Base-by-base conservation (phyloP, 2,113 vertebrate species). In the Rhea pennata region DNA sequence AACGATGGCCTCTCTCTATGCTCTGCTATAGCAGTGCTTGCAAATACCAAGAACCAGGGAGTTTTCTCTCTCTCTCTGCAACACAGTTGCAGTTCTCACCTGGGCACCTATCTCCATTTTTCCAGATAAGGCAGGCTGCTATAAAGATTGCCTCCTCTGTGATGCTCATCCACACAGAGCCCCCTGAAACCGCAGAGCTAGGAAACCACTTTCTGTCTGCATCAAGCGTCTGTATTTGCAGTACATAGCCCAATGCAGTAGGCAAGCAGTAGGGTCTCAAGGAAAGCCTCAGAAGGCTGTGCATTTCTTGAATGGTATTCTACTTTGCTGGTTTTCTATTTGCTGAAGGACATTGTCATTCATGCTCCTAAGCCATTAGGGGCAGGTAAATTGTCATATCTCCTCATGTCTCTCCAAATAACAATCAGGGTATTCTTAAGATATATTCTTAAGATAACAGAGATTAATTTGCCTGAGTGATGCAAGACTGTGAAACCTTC, bases 401-500 rank as follows among this genome's bases (percentile, higher is more conserved):
- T 65, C 70, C 58, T 84, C 59, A 40, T 5, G 0, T 50, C 46
- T 75, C 73, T 86, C 10, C 9, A 88, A 92, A 61, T 53, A 94
- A 70, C 31, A 62, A 22, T 39, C 42, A 53, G 24, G 42, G 15
- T 62, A 88, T 76, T 82, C 66, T 94, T 56, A 76, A 79, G 51
- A 62, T 62, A 92, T 65, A 88, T 76, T 82, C 66, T 95, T 56
- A 76, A 79, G 51, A 62, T 62, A 92, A 69, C 8, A 3, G 4
- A 58, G 51, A 84, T 62, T 61, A 81, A 69, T 58, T 64, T 73
- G 24, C 14, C 53, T 53, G 65, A 76, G 31, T 95, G 94, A 96
- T 95, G 94, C 78, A 97, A 97, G 24, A 51, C 54, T 62, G 33
- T 88, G 90, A 95, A 97, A 95, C 54, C 29, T 92, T 85, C 39